These are phyloP conservation scores for Gallinago solitaria DNA, from an alignment of 2,797 vertebrate genomes.

Conservation along the genomic window DNA sequence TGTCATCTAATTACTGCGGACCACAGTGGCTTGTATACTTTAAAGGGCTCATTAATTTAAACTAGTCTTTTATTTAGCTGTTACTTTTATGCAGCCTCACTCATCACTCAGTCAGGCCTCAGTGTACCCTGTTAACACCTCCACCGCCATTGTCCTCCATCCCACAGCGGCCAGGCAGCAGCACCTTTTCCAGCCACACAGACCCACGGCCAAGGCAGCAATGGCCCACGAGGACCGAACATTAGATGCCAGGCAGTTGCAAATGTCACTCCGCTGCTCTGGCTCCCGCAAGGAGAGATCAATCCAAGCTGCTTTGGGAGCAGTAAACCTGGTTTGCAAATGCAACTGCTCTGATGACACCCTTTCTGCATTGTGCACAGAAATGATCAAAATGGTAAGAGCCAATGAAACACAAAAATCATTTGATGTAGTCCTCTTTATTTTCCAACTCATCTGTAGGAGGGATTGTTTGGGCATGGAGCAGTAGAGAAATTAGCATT, in stretches of 20 bases:
- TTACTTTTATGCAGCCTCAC: neutral
- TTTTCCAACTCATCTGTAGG: conserved; percentile 11
- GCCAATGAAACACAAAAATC: neutral
- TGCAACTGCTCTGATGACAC: neutral
- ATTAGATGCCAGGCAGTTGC: neutral
- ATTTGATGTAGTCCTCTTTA: neutral
- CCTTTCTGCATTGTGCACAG: neutral
- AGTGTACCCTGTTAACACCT: neutral
- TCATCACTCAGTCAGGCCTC: neutral
- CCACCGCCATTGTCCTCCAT: neutral
- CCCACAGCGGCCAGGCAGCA: neutral
- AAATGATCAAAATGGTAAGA: neutral
- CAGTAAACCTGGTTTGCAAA: neutral
- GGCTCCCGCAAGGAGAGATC: neutral
- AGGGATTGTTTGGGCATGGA: conserved; percentile 9
- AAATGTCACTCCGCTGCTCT: neutral
- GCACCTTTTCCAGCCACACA: neutral
- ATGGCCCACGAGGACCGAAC: neutral
- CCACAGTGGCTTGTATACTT: neutral
- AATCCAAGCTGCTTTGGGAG: neutral
- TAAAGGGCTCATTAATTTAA: conserved; percentile 18
- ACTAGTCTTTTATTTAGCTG: neutral
- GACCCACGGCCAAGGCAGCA: neutral
- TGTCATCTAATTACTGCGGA: neutral
- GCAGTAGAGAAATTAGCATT: conserved; percentile 36